Base-by-base conservation (phyloP, 2,113 vertebrate species). In the Mungos mungo region DNA sequence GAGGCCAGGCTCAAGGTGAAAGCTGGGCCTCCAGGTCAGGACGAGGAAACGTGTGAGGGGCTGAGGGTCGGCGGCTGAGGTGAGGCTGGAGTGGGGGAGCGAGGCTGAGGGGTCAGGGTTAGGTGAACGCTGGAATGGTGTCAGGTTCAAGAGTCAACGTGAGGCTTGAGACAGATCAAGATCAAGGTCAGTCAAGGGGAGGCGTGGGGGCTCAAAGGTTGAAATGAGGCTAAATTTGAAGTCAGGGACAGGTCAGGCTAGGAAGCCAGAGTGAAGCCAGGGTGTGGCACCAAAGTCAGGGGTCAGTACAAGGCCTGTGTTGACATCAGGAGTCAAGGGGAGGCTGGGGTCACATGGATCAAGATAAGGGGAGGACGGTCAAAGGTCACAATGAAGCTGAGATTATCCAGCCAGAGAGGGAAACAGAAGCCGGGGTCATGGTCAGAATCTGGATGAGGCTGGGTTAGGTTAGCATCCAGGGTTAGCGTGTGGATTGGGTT, bases 401-500 rank as follows among this genome's bases (percentile, higher is more conserved):
- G 72, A 63, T 41, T 23, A 54, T 54, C 47, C 86, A 25, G 33
- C 15, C 47, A 13, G 27, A 38, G 33, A 15, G 45, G 23, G 8
- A 41, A 50, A 54, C 5, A 71, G 65, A 68, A 41, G 18, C 23
- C 33, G 10, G 76, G 45, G 35, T 95, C 57, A 33, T 8, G 29
- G 31, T 57, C 29, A 69, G 35, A 52, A 38, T 31, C 31, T 29
- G n/a, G 7, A 15, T 27, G 19, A 52, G 38, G 60, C n/a, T 8
- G 4, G 21, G n/a, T 3, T 1, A 18, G 80, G 23, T 71, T 15
- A 2, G 45, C 71, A 16, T 18, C 5, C 3, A 66, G 85, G 57
- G 15, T 50, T 4, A 4, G 23, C 1, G 11, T 6, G 15, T 5
- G 9, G 33, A 8, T n/a, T 23, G 7, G 45, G 35, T 33, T 0